A percentile compares a stretch with the other conserved stretches of the same genome.
Conservation (phyloP, 2,888 invertebrate species). For the Actias luna region DNA sequence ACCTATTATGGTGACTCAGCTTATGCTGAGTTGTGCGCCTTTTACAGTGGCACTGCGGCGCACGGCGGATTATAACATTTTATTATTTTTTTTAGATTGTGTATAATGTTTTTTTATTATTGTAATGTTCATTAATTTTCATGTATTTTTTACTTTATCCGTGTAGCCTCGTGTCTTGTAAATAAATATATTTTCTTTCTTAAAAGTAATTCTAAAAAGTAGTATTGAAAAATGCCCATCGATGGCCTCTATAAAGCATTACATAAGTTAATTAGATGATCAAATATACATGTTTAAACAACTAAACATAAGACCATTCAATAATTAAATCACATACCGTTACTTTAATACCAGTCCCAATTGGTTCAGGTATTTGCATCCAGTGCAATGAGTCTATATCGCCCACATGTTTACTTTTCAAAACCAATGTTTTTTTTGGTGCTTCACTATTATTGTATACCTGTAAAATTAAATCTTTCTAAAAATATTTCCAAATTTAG, state of each 20-base stretch:
- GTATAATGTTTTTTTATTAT: not conserved
- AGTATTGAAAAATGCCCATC: not conserved
- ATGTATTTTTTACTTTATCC: too few species aligned
- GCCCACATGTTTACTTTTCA: slow-evolving; percentile 26
- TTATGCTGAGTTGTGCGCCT: too few species aligned
- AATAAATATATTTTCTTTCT: too few species aligned
- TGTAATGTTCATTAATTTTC: too few species aligned
- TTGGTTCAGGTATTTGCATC: slow-evolving; percentile 25
- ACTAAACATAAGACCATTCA: not conserved
- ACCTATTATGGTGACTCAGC: too few species aligned
- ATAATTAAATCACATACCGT: slow-evolving; percentile 23
- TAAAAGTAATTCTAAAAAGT: too few species aligned
- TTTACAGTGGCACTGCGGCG: too few species aligned
- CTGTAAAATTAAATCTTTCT: not conserved
- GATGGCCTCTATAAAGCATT: not conserved
- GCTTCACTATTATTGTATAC: not conserved
- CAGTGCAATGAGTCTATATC: slow-evolving; percentile 33
- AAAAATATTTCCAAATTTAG: not conserved
- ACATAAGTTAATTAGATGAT: not conserved
- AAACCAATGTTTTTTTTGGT: slow-evolving; percentile 8
- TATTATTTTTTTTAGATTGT: too few species aligned
- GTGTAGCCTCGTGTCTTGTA: too few species aligned
- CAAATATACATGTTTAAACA: too few species aligned
- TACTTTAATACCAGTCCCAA: slow-evolving; percentile 24
- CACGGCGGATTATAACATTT: too few species aligned